These are phyloP conservation scores for Microctonus aethiopoides DNA, from an alignment of 2,888 invertebrate species.

Conservation along the genomic window DNA sequence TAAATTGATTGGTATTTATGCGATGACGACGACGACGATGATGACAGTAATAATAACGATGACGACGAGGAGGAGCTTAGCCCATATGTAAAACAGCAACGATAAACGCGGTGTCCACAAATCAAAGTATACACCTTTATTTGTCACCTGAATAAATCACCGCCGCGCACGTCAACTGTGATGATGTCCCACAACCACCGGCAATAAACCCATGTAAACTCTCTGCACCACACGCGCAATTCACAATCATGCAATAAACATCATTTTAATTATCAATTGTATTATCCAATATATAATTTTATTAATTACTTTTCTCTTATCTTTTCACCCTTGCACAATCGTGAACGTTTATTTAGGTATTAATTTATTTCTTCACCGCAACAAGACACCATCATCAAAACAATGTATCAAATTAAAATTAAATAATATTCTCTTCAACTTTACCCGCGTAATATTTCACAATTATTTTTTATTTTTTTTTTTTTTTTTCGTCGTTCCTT, in stretches of 20 bases:
- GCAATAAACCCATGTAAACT: constrained; percentile 6
- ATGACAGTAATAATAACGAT: background rate
- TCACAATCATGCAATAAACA: constrained; percentile 14
- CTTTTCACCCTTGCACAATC: background rate
- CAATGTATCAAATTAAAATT: too few species aligned
- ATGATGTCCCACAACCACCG: constrained; percentile 16
- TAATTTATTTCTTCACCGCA: background rate
- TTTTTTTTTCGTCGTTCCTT: background rate
- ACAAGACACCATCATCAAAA: too few species aligned
- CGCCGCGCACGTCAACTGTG: constrained; percentile 17
- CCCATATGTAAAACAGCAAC: background rate
- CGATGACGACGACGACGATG: too few species aligned
- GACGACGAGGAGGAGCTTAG: background rate
- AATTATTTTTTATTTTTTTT: background rate
- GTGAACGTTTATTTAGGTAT: background rate
- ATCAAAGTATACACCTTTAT: constrained; percentile 1
- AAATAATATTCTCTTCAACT: too few species aligned
- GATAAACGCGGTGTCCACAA: background rate
- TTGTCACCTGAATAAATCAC: background rate
- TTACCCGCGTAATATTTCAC: too few species aligned
- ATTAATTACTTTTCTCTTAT: background rate
- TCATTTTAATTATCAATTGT: background rate
- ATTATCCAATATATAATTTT: background rate
- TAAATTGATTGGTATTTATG: too few species aligned
- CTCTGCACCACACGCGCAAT: constrained; percentile 4